phyloP scores from a whole-genome alignment of 2,888 invertebrate species.

The Drosophila lutescens region DNA sequence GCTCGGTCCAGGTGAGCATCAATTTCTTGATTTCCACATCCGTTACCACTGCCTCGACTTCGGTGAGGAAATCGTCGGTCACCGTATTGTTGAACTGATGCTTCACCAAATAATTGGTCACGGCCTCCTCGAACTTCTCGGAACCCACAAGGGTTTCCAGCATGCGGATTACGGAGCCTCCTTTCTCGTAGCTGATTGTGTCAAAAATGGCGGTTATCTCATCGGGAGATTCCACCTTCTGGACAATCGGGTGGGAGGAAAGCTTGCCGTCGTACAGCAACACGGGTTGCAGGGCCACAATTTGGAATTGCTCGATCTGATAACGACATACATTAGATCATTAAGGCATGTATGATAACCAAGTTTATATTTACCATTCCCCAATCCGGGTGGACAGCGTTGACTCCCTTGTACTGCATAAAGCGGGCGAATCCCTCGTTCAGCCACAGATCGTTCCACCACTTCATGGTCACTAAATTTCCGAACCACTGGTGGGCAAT shows the following conservation, averaged over 20 bases:
- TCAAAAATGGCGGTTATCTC: constrained; percentile 96
- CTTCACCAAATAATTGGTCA: constrained; percentile 90
- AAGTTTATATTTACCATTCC: constrained; percentile 86
- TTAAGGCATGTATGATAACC: background rate
- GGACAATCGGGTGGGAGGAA: constrained; percentile 95
- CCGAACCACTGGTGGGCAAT: constrained; percentile 98
- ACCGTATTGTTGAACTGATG: constrained; percentile 90
- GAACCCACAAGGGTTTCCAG: constrained; percentile 89
- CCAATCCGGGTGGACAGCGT: constrained; percentile 90
- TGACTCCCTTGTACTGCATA: constrained; percentile 92
- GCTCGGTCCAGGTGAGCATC: constrained; percentile 94
- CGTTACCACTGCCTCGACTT: constrained; percentile 85
- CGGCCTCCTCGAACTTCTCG: constrained; percentile 89
- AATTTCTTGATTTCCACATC: constrained; percentile 85
- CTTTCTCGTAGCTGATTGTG: constrained; percentile 95
- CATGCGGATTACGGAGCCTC: constrained; percentile 94
- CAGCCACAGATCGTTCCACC: constrained; percentile 97
- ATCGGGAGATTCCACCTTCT: constrained; percentile 92
- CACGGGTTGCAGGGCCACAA: constrained; percentile 89
- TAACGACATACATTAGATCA: too few relatives aligned
- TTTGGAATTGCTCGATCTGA: constrained; percentile 90
- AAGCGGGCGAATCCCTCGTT: constrained; percentile 96
- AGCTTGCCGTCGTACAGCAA: constrained; percentile 90
- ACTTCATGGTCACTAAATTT: constrained; percentile 94
- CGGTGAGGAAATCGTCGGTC: constrained; percentile 89